phyloP scores from a whole-genome alignment of 2,888 invertebrate genomes.

The Cabera pusaria region DNA sequence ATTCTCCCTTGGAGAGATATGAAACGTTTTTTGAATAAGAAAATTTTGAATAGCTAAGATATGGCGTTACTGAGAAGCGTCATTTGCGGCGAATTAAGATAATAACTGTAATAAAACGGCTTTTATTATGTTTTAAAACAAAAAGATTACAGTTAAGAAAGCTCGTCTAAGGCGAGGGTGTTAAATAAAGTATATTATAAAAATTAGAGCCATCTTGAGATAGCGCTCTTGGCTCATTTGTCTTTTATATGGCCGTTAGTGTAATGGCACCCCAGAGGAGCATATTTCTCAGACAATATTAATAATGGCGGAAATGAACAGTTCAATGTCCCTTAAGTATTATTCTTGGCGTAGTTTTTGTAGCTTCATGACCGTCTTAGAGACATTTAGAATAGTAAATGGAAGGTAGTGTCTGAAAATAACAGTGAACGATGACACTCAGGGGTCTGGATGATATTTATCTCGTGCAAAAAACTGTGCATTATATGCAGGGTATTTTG shows the following conservation, averaged over 20 bases:
- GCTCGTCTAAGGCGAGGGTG: conserved; percentile 27
- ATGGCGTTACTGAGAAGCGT: conserved; percentile 34
- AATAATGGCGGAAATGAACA: conserved; percentile 54
- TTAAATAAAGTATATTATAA: conserved; percentile 47
- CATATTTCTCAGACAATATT: conserved; percentile 57
- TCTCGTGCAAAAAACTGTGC: too few relatives aligned
- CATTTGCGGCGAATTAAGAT: conserved; percentile 43
- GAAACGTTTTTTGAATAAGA: conserved; percentile 49
- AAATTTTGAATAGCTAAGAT: conserved; percentile 48
- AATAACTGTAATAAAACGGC: conserved; percentile 35
- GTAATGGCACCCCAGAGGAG: conserved; percentile 54
- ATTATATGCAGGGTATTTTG: too few relatives aligned
- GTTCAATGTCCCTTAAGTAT: conserved; percentile 42
- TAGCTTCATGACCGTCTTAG: conserved; percentile 20
- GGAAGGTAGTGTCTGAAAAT: neutral
- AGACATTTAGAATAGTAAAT: conserved; percentile 11
- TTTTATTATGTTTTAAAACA: conserved; percentile 46
- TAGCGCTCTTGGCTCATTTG: conserved; percentile 57
- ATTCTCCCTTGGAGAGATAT: conserved; percentile 48
- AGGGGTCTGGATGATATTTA: neutral
- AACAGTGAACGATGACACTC: neutral
- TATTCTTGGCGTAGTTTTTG: conserved; percentile 39
- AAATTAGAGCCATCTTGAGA: conserved; percentile 49
- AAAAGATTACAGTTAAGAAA: conserved; percentile 27
- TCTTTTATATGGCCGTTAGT: conserved; percentile 61